Evolutionary conservation across 2,113 vertebrate species (phyloP).

Genomic region (Tetraodon nigroviridis): DNA sequence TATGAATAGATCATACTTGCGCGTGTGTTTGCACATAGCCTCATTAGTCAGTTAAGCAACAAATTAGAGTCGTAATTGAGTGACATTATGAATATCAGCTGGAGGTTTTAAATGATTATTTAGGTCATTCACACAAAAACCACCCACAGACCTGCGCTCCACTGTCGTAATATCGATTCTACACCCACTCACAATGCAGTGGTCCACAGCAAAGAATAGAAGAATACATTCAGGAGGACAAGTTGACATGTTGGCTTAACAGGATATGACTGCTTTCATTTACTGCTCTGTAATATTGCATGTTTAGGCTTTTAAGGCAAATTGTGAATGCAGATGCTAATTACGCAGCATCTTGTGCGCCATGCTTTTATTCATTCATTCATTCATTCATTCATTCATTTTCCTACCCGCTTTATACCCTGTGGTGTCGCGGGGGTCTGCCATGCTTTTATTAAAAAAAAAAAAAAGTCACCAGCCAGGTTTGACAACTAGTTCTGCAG

Average conservation of each 20-base stretch:
- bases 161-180: slow-evolving; percentile 6
- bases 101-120: slow-evolving; percentile 36
- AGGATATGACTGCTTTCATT: no score
- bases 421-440: no score
- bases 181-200: neutral
- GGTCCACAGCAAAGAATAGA: no score
- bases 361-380: no score
- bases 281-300: no score
- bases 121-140: slow-evolving; percentile 18
- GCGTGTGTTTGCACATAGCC: neutral
- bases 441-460: no score
- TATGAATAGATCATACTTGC: neutral
- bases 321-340: neutral
- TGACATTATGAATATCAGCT: slow-evolving; percentile 30
- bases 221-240: no score
- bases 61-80: slow-evolving; percentile 40
- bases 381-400: no score
- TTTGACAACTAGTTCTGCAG: neutral
- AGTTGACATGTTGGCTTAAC: no score
- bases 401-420: no score
- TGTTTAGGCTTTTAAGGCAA: neutral
- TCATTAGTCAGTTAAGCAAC: slow-evolving; percentile 48
- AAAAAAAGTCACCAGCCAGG: neutral
- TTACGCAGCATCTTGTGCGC: no score
- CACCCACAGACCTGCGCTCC: slow-evolving; percentile 14